Percentiles rank a stretch among this genome's conserved stretches.
phyloP scores from a whole-genome alignment of 2,888 invertebrate genomes.

The Melitaea athalia region DNA sequence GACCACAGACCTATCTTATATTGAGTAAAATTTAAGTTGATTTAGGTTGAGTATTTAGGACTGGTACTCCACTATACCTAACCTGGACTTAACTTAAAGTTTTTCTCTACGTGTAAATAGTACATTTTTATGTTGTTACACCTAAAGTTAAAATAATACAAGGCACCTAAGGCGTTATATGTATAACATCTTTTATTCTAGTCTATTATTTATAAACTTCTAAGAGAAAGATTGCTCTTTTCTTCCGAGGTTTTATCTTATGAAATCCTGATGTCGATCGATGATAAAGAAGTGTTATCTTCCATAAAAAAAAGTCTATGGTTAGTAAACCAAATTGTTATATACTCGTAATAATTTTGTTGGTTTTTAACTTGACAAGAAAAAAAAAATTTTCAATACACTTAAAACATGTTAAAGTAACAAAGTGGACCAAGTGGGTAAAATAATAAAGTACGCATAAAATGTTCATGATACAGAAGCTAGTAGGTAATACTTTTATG shows the following conservation, averaged over 20 bases:
- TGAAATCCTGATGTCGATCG: too few species aligned
- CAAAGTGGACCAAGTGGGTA: constrained; percentile 41
- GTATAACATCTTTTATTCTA: not conserved
- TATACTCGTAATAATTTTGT: too few species aligned
- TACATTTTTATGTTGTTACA: constrained; percentile 2
- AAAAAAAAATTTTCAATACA: not conserved
- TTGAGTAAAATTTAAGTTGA: constrained; percentile 22
- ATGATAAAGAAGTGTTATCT: too few species aligned
- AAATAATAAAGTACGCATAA: constrained; percentile 51
- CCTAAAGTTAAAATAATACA: not conserved
- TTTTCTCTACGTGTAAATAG: constrained; percentile 4
- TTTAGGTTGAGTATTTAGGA: constrained; percentile 23
- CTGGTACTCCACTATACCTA: not conserved
- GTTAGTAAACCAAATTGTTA: too few species aligned
- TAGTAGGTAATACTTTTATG: constrained; percentile 61
- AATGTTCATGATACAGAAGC: constrained; percentile 48
- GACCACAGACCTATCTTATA: constrained; percentile 7
- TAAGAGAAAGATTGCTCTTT: not conserved
- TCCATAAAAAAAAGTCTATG: too few species aligned
- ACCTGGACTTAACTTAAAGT: not conserved
- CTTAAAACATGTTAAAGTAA: constrained; percentile 9
- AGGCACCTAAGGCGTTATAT: not conserved
- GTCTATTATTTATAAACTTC: not conserved
- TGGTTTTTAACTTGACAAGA: too few species aligned
- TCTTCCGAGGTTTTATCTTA: not conserved